These are phyloP conservation scores for Cerastis rubricosa DNA, from an alignment of 2,888 invertebrate species.

Conservation along the genomic window DNA sequence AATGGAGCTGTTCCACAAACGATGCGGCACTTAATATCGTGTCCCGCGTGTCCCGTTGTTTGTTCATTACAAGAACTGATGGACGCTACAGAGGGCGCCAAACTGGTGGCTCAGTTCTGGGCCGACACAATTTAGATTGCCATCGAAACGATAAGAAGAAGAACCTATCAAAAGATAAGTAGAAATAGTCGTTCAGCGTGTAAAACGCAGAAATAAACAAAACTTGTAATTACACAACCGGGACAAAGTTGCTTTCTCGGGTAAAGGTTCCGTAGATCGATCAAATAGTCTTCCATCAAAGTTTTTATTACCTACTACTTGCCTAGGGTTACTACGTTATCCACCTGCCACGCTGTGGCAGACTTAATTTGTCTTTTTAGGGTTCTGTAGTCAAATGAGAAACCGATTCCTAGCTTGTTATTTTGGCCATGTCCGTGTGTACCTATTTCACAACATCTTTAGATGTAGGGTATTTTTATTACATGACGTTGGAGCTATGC, in stretches of 20 bases:
- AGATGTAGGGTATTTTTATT: neutral
- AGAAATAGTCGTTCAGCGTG: too few species aligned
- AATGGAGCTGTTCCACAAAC: too few species aligned
- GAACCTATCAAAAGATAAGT: too few species aligned
- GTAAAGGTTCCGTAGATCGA: conserved; percentile 35
- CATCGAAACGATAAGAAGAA: too few species aligned
- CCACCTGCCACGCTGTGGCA: neutral
- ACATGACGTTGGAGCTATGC: neutral
- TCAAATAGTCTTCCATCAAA: conserved; percentile 39
- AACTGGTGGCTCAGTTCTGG: too few species aligned
- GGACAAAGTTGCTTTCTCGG: neutral
- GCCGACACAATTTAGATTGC: too few species aligned
- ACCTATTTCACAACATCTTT: neutral
- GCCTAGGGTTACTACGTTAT: conserved; percentile 10
- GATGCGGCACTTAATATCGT: too few species aligned
- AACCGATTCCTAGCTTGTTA: neutral
- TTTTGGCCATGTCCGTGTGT: neutral
- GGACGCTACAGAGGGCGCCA: too few species aligned
- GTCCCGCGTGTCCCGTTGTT: too few species aligned
- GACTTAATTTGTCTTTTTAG: conserved; percentile 26
- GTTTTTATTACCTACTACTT: conserved; percentile 32
- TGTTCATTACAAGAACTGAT: too few species aligned
- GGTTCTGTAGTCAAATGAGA: neutral
- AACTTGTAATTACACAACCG: neutral
- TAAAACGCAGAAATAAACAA: too few species aligned